Evolutionary conservation across 2,797 vertebrate genomes (phyloP).

Genomic region (Notoglanidium macrostoma): DNA sequence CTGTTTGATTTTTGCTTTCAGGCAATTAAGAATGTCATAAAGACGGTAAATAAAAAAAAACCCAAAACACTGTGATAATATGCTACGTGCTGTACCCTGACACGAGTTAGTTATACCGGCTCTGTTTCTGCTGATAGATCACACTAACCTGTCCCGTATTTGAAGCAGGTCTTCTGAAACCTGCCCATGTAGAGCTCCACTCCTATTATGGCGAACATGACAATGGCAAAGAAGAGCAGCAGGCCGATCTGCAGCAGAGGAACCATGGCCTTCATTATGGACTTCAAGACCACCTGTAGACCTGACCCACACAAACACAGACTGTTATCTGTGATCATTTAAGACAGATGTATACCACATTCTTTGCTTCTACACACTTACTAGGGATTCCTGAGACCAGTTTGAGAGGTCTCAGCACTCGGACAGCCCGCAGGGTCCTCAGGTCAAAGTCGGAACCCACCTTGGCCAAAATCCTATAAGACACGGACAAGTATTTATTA

Average conservation of each 20-base stretch:
- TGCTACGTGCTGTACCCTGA: no score
- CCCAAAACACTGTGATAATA: background rate
- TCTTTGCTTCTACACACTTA: conserved; percentile 71
- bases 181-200: conserved; percentile 99
- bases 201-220: conserved; percentile 98
- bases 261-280: conserved; percentile 99
- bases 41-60: background rate
- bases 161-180: conserved; percentile 92
- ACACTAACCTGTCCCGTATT: conserved; percentile 76
- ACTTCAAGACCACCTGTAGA: conserved; percentile 96
- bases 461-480: conserved; percentile 86
- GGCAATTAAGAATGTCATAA: conserved; percentile 1
- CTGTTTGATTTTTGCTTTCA: background rate
- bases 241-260: conserved; percentile 95
- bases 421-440: conserved; percentile 88
- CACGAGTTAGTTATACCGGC: background rate
- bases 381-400: conserved; percentile 97
- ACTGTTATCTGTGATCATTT: background rate
- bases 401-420: conserved; percentile 92
- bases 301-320: conserved; percentile 69
- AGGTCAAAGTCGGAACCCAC: conserved; percentile 94
- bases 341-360: background rate
- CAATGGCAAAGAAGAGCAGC: conserved; percentile 96
- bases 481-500: conserved; percentile 4
- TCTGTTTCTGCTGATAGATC: background rate